Percentiles rank a stretch among this genome's conserved stretches.
These are phyloP conservation scores for Graptemys geographica DNA, from an alignment of 2,797 vertebrate genomes.

Conservation along the genomic window DNA sequence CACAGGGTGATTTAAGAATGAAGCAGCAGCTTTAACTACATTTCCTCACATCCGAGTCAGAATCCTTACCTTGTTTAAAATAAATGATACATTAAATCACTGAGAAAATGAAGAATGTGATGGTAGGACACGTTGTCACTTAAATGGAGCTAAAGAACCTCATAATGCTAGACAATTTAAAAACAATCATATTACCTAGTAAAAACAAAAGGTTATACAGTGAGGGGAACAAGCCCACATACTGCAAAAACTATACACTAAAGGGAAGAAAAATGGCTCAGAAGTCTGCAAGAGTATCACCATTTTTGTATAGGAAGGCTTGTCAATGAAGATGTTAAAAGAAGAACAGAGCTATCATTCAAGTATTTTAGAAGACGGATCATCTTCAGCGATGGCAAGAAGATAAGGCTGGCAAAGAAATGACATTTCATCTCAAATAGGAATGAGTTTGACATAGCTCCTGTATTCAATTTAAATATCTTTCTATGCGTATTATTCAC, in stretches of 20 bases:
- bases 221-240: background rate
- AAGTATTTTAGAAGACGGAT: background rate
- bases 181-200: background rate
- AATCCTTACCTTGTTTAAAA: constrained; percentile 34
- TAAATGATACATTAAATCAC: constrained; percentile 52
- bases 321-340: background rate
- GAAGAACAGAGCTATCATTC: background rate
- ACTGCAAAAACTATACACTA: background rate
- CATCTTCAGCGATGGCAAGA: background rate
- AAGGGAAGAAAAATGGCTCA: background rate
- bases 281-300: background rate
- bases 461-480: accelerated
- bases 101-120: constrained; percentile 44
- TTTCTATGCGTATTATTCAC: background rate
- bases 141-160: background rate
- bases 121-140: constrained; percentile 8
- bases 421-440: background rate
- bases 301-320: background rate
- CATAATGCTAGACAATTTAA: background rate
- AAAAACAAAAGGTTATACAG: background rate
- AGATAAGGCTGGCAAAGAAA: background rate
- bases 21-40: constrained; percentile 47
- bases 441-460: background rate
- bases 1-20: constrained; percentile 46
- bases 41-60: constrained; percentile 48